Evolutionary conservation across 2,888 invertebrate genomes (phyloP).

Genomic region (Drosophila mulleri): DNA sequence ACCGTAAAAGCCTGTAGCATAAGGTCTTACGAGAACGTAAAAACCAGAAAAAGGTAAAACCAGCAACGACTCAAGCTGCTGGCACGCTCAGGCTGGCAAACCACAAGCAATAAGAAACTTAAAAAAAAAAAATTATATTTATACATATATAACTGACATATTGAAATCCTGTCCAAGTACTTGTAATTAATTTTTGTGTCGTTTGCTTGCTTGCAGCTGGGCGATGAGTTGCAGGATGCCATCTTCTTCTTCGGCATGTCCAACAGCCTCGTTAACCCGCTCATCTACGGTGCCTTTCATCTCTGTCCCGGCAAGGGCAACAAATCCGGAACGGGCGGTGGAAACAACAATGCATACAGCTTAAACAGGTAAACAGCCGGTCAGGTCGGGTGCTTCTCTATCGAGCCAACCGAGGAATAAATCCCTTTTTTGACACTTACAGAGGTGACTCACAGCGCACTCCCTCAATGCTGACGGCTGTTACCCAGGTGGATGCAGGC

Average conservation of each 20-base stretch:
- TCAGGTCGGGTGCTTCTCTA: background rate
- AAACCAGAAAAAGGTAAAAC: conserved; percentile 38
- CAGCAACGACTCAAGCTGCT: conserved; percentile 15
- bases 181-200: conserved; percentile 51
- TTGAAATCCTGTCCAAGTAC: conserved; percentile 11
- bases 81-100: background rate
- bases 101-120: conserved; percentile 4
- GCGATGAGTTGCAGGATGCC: conserved; percentile 89
- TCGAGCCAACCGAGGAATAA: background rate
- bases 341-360: conserved; percentile 82
- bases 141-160: background rate
- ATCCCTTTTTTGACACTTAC: background rate
- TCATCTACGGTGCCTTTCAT: conserved; percentile 96
- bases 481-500: conserved; percentile 84
- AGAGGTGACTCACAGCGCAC: conserved; percentile 85
- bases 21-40: conserved; percentile 26
- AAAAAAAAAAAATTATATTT: background rate
- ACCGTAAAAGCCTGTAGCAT: conserved; percentile 36
- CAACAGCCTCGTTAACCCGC: conserved; percentile 93
- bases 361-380: conserved; percentile 78
- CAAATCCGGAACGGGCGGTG: conserved; percentile 69
- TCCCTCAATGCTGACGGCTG: conserved; percentile 84
- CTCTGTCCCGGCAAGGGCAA: conserved; percentile 88
- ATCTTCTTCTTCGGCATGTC: conserved; percentile 95
- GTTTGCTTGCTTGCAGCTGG: conserved; percentile 86